These are phyloP conservation scores for Eospalax fontanierii DNA, from an alignment of 2,797 vertebrate genomes.

Conservation along the genomic window DNA sequence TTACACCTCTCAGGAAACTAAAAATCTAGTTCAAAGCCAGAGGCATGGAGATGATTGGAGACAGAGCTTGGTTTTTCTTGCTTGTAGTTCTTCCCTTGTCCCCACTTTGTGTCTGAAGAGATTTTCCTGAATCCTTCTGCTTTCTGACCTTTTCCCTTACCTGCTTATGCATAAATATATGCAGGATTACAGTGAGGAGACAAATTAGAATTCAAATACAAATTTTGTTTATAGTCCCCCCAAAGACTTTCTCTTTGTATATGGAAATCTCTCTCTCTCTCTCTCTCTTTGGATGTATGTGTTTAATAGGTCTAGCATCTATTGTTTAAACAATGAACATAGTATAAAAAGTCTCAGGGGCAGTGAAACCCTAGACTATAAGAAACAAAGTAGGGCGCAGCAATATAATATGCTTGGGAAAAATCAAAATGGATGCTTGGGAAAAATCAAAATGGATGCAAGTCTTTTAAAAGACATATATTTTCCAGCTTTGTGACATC, in stretches of 20 bases:
- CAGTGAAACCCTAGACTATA: background rate
- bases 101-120: slow-evolving; percentile 17
- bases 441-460: slow-evolving; percentile 33
- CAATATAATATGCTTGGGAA: slow-evolving; percentile 49
- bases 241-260: slow-evolving; percentile 11
- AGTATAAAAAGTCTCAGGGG: slow-evolving; percentile 25
- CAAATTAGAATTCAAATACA: slow-evolving; percentile 44
- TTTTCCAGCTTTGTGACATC: slow-evolving; percentile 29
- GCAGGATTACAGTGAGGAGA: slow-evolving; percentile 19
- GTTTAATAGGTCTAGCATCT: background rate
- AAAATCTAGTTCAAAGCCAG: background rate
- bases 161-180: background rate
- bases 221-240: background rate
- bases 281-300: background rate
- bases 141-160: background rate
- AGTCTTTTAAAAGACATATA: background rate
- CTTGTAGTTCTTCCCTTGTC: background rate
- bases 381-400: slow-evolving; percentile 31
- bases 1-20: background rate
- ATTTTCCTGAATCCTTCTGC: background rate
- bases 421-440: slow-evolving; percentile 22
- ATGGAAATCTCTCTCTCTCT: background rate
- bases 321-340: slow-evolving; percentile 10
- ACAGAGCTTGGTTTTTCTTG: slow-evolving; percentile 52
- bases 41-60: background rate